phyloP scores from a whole-genome alignment of 2,888 invertebrate species.

The Tipula lateralis region DNA sequence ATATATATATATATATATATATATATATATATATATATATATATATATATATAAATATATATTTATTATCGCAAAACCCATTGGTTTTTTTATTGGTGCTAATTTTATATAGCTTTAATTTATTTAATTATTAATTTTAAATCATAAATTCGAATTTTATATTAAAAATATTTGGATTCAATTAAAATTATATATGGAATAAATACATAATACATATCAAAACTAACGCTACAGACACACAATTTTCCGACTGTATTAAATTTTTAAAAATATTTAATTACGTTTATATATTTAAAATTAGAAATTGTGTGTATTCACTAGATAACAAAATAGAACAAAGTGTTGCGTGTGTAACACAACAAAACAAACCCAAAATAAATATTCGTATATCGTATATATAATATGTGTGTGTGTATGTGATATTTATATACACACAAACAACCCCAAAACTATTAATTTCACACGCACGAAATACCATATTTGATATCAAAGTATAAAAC shows the following conservation, averaged over 20 bases:
- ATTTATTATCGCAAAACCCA: neutral
- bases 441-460: neutral
- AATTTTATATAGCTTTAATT: neutral
- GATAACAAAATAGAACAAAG: neutral
- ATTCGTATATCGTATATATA: neutral
- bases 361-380: neutral
- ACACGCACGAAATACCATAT: neutral
- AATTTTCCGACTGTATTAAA: neutral
- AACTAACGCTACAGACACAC: neutral
- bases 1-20: too few species aligned
- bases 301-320: neutral
- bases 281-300: neutral
- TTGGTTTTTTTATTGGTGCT: neutral
- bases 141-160: neutral
- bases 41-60: too few species aligned
- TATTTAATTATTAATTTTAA: neutral
- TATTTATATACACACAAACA: neutral
- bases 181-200: neutral
- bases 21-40: too few species aligned
- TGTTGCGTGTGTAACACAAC: neutral
- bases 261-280: neutral
- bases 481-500: neutral
- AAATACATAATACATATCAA: too few species aligned
- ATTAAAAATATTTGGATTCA: neutral
- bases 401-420: neutral